Evolutionary conservation across 92 coral and sea anemone genomes (phyloP).

Genomic region (Phenganax stokvisi): DNA sequence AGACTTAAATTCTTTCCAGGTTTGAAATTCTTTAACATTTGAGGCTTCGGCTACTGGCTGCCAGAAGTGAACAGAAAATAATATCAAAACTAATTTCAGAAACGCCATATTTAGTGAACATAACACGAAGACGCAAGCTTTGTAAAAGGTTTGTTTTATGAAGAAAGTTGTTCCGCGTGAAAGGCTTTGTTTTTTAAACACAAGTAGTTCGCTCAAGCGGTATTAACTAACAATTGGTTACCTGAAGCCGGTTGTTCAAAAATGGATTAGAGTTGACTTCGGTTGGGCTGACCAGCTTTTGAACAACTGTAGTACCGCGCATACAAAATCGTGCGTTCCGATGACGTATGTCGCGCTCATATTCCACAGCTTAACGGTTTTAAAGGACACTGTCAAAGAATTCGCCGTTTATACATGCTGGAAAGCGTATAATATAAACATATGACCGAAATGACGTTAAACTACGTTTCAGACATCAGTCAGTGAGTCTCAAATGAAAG

Average conservation of each 20-base stretch:
- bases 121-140: not conserved
- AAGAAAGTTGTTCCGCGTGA: not conserved
- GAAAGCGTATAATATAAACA: too few species aligned
- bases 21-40: constrained; percentile 1
- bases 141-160: not conserved
- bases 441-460: too few species aligned
- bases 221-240: not conserved
- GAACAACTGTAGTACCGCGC: too few species aligned
- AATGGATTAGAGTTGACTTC: not conserved
- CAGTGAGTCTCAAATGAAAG: not conserved
- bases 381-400: too few species aligned
- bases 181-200: not conserved
- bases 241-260: not conserved
- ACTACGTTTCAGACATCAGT: too few species aligned
- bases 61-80: not conserved
- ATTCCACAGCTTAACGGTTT: too few species aligned
- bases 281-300: too few species aligned
- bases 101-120: not conserved
- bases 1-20: constrained; percentile 17
- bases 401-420: too few species aligned
- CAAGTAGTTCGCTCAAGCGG: constrained; percentile 21
- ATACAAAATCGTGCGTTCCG: too few species aligned
- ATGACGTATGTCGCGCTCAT: too few species aligned
- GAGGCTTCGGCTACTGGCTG: not conserved
- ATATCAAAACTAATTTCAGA: not conserved